phyloP scores from a whole-genome alignment of 2,113 vertebrate species.

The Drymodes brunneopygia region DNA sequence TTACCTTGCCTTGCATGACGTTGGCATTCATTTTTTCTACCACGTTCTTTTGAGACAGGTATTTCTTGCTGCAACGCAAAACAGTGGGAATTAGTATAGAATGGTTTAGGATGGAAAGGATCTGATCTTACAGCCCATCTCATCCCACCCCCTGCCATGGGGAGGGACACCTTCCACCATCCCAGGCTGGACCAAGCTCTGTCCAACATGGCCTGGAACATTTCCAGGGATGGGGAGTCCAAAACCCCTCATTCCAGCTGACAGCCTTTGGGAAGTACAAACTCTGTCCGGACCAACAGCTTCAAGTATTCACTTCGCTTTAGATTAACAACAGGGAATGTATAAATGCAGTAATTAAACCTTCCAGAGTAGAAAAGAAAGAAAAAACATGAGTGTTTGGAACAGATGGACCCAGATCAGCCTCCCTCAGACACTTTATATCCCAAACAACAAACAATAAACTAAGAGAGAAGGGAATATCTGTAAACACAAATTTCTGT shows the following conservation, averaged over 20 bases:
- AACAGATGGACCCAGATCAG: neutral
- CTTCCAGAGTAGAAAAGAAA: neutral
- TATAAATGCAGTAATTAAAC: neutral
- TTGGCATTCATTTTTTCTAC: slow-evolving; percentile 96
- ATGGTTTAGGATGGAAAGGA: neutral
- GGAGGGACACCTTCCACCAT: neutral
- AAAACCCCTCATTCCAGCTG: neutral
- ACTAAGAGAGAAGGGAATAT: fast-evolving
- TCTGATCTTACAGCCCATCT: neutral
- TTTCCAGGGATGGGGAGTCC: neutral
- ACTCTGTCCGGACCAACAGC: neutral
- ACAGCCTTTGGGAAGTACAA: neutral
- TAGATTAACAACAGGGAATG: neutral
- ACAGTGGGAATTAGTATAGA: neutral
- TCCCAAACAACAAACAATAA: neutral
- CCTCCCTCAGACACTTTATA: neutral
- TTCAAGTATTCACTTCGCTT: neutral
- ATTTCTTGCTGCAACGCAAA: slow-evolving; percentile 87
- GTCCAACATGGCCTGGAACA: neutral
- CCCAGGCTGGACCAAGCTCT: neutral
- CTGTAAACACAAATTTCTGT: neutral
- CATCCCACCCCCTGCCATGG: neutral
- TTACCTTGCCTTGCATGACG: slow-evolving; percentile 94
- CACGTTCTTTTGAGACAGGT: slow-evolving; percentile 98
- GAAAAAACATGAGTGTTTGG: neutral